Evolutionary conservation across 2,113 vertebrate genomes (phyloP), one percentile per base, ranked within the genome.

Genomic region (Ursus arctos): DNA sequence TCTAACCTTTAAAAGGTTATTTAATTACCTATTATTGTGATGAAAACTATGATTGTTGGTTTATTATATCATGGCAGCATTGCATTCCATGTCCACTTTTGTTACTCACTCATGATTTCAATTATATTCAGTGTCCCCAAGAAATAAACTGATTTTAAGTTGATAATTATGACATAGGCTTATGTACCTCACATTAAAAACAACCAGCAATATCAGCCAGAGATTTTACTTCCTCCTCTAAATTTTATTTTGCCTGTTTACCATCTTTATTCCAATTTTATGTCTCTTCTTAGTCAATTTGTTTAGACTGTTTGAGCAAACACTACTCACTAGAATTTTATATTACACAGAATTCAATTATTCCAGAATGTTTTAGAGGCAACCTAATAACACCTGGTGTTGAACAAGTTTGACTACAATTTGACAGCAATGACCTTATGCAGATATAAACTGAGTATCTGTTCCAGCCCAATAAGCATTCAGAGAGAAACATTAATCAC

Each of bases 281-380:
- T 94, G 3, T 84, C 7, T 83, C 22, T 33, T 84, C 88, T 90
- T 81, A 87, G 33, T 63, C 67, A 92, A 84, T 87, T 61, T 77
- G 10, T 65, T 96, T 80, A 18, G 21, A 43, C 5, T 72, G 13
- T 80, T 93, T 55, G 83, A 43, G 31, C 85, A 31, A 88, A 74
- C 16, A 80, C 2, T 87, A 43, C 12, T 94, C 11, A 88, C 80
- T 88, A 92, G 8, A 97, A 95, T 96, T 97, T 91, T 63, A 81
- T n/a, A 85, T 63, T 89, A 55, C 7, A 82, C 0, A 90, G 40
- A 49, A 92, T 53, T 26, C 26, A 88, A 82, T 86, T 71, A 95
- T 61, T 76, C 19, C 18, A 19, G 24, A 72, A 74, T 72, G 8
- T 15, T 57, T 92, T 59, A 47, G 40, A 65, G 7, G 93, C 85